Conservation (phyloP, 2,797 vertebrate species). For the Microctenopoma stevenorrisi region DNA sequence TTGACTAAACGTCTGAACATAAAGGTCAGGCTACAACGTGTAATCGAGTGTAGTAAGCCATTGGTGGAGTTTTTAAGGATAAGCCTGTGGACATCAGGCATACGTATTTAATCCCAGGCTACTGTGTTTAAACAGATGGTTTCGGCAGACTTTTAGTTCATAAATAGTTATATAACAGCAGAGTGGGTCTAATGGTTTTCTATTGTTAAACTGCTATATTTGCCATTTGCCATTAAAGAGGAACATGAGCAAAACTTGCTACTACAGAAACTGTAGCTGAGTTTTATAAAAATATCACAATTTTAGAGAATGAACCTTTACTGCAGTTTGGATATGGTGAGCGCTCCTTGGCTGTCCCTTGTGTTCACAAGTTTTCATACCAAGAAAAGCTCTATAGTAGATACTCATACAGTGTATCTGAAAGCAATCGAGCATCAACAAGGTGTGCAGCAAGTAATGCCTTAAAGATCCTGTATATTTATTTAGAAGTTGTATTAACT, state of each 20-base stretch:
- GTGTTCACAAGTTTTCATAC: no score
- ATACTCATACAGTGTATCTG: no score
- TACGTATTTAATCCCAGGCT: conserved; percentile 66
- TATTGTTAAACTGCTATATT: neutral
- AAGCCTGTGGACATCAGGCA: conserved; percentile 59
- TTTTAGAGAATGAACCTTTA: no score
- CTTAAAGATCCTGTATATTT: no score
- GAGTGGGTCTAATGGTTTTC: neutral
- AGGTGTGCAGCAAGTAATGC: no score
- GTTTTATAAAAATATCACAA: neutral
- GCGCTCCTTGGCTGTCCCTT: no score
- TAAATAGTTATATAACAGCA: conserved; percentile 36
- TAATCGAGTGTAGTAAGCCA: conserved; percentile 44
- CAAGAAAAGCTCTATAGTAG: no score
- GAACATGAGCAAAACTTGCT: neutral
- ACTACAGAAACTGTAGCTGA: neutral
- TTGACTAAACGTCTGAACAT: conserved; percentile 8
- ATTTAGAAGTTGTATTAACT: no score
- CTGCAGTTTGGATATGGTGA: no score
- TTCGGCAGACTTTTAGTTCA: conserved; percentile 41
- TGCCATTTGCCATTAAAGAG: neutral
- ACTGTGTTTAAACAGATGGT: conserved; percentile 69
- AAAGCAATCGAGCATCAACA: no score
- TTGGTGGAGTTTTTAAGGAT: conserved; percentile 60
- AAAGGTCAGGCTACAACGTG: conserved; percentile 1